Evolutionary conservation across 2,797 vertebrate genomes (phyloP).

Genomic region (Bradypodion pumilum): DNA sequence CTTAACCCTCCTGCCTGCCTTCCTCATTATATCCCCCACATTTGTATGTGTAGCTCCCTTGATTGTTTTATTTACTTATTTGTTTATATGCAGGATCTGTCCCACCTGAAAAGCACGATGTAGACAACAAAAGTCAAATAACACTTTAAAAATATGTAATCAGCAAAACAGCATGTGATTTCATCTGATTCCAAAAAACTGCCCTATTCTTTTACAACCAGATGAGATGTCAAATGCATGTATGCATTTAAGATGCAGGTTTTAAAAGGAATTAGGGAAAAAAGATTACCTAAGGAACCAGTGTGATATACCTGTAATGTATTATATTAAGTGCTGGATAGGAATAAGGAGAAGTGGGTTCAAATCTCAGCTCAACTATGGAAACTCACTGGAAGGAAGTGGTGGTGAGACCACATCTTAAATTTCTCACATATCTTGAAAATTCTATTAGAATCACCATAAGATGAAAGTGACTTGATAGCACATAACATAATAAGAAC

Average conservation of each 20-base stretch:
- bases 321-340: neutral
- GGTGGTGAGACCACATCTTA: too few species aligned
- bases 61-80: conserved; percentile 19
- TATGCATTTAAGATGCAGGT: neutral
- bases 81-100: conserved; percentile 6
- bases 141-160: neutral
- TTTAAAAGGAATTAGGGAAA: too few species aligned
- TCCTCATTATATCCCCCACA: conserved; percentile 23
- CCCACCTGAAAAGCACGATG: neutral
- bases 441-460: too few species aligned
- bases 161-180: neutral
- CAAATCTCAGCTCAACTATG: too few species aligned
- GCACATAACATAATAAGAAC: neutral
- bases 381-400: too few species aligned
- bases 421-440: too few species aligned
- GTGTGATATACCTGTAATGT: too few species aligned
- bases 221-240: neutral
- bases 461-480: too few species aligned
- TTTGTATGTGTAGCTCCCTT: conserved; percentile 4
- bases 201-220: neutral
- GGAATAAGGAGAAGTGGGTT: too few species aligned
- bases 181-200: neutral
- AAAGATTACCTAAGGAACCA: too few species aligned
- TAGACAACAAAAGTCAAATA: neutral
- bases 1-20: conserved; percentile 20